These are phyloP conservation scores for Triplophysa siluroides DNA, from an alignment of 2,113 vertebrate species.

Conservation along the genomic window DNA sequence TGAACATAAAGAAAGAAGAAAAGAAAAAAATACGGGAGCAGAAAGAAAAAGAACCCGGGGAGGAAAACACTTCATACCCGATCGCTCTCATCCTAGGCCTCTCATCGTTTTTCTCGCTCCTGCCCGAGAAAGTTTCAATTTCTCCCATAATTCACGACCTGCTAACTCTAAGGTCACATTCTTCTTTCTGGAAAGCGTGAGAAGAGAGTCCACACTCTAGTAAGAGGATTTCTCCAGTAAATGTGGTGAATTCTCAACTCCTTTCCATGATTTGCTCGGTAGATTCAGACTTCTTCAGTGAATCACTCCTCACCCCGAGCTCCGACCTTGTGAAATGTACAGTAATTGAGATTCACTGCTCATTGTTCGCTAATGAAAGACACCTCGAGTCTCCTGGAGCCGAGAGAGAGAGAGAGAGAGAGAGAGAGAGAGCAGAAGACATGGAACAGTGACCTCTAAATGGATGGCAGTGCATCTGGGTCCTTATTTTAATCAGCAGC, in stretches of 20 bases:
- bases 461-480: conserved; percentile 42
- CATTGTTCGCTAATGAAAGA: conserved; percentile 66
- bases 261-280: background rate
- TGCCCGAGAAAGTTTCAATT: conserved; percentile 51
- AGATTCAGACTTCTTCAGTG: background rate
- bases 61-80: too few species aligned
- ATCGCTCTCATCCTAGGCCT: conserved; percentile 59
- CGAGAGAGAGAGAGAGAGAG: conserved; percentile 11
- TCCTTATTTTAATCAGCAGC: conserved; percentile 53
- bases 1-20: too few species aligned
- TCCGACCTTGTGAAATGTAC: conserved; percentile 60
- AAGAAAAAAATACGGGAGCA: too few species aligned
- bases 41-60: too few species aligned
- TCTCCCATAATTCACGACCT: conserved; percentile 53
- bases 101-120: conserved; percentile 70
- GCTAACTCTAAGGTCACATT: conserved; percentile 38
- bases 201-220: background rate
- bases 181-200: background rate
- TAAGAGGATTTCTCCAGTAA: background rate
- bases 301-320: conserved; percentile 31
- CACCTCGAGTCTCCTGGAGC: conserved; percentile 50
- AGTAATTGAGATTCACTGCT: conserved; percentile 66
- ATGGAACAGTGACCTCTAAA: conserved; percentile 56
- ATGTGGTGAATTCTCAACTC: too few species aligned
- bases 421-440: conserved; percentile 43